A percentile compares a stretch with the other conserved stretches of the same genome.
Conservation (phyloP, 2,888 invertebrate species). For the Eilema depressum region DNA sequence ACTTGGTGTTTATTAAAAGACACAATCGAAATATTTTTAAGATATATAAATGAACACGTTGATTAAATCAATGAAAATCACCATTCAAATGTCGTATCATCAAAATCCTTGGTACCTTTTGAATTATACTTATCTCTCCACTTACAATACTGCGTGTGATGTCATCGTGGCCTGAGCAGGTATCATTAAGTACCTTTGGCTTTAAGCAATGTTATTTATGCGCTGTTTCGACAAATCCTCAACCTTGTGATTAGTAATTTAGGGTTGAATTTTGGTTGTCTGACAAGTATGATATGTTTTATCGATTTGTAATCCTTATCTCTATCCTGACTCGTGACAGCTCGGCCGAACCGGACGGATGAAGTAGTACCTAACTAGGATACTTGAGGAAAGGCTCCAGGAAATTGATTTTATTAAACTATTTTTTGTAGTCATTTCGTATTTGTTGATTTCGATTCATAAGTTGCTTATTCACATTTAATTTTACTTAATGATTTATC, state of each 20-base stretch:
- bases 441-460: neutral
- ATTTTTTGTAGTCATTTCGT: neutral
- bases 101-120: conserved; percentile 67
- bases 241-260: conserved; percentile 2
- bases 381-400: conserved; percentile 42
- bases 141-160: conserved; percentile 74
- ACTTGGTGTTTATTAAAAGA: conserved; percentile 13
- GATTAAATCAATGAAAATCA: conserved; percentile 53
- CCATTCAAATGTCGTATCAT: conserved; percentile 63
- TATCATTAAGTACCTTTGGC: conserved; percentile 75
- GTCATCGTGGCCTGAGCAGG: conserved; percentile 70
- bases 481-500: neutral
- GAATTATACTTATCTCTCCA: conserved; percentile 73
- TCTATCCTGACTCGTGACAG: conserved; percentile 71
- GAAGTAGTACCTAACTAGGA: conserved; percentile 57
- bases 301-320: conserved; percentile 63
- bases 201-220: conserved; percentile 42
- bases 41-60: conserved; percentile 40
- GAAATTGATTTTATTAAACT: neutral
- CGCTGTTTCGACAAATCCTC: neutral
- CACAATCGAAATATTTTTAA: neutral
- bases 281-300: neutral
- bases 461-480: neutral
- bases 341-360: conserved; percentile 64
- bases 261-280: conserved; percentile 37